Evolutionary conservation across 1,140 invertebrate species (phyloP).

Genomic region (Drosophila sp.): DNA sequence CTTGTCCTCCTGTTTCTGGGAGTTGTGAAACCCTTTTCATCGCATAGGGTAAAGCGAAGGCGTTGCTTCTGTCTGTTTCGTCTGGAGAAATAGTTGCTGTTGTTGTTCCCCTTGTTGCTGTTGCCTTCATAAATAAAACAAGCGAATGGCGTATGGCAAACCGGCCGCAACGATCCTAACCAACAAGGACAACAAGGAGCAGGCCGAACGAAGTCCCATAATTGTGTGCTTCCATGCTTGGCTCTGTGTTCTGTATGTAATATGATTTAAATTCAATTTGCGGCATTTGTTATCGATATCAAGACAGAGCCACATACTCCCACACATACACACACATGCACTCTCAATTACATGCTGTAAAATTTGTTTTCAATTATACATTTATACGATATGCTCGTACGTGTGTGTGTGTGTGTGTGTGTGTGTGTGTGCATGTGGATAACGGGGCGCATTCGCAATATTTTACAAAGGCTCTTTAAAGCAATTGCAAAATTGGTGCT

Average conservation of each 20-base stretch:
- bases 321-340: constrained; percentile 53
- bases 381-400: constrained; percentile 53
- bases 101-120: constrained; percentile 31
- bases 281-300: constrained; percentile 80
- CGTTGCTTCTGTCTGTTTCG: not conserved
- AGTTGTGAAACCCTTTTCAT: constrained; percentile 17
- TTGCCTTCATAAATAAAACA: constrained; percentile 75
- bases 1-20: not conserved
- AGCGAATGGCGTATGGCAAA: constrained; percentile 49
- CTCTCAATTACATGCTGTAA: constrained; percentile 75
- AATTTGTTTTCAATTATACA: constrained; percentile 80
- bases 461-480: constrained; percentile 69
- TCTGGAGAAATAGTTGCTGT: constrained; percentile 14
- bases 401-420: constrained; percentile 14
- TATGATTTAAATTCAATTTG: constrained; percentile 82
- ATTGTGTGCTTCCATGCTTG: constrained; percentile 17
- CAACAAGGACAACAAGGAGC: constrained; percentile 19
- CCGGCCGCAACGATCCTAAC: constrained; percentile 30
- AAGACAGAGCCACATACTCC: constrained; percentile 55
- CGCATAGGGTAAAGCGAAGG: constrained; percentile 38
- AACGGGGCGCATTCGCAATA: constrained; percentile 72
- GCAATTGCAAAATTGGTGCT: constrained; percentile 41
- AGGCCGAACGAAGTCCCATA: not conserved
- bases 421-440: constrained; percentile 24
- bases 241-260: constrained; percentile 56